Evolutionary conservation across 1,140 invertebrate genomes (phyloP).

Genomic region (Leucophenga varia): DNA sequence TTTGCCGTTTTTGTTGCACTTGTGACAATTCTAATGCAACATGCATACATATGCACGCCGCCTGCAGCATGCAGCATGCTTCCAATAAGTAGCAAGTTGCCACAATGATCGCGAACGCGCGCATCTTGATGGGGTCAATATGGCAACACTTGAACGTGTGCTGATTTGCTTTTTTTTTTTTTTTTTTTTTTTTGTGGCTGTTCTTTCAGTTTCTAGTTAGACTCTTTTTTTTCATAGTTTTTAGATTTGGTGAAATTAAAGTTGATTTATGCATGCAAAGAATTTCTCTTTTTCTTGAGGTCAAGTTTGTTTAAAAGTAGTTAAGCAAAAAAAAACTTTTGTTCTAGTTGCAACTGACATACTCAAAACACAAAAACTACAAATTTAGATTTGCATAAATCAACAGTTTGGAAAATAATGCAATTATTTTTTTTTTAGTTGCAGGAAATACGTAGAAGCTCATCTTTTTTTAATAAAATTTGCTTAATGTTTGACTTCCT

Average conservation of each 20-base stretch:
- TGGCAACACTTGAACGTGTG: constrained; percentile 39
- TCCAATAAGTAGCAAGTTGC: constrained; percentile 8
- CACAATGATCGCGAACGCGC: constrained; percentile 5
- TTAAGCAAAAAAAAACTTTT: too few species aligned
- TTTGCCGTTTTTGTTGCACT: too few species aligned
- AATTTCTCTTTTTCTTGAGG: constrained; percentile 53
- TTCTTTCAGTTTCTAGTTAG: constrained; percentile 9
- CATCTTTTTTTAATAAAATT: too few species aligned
- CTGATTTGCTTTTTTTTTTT: constrained; percentile 43
- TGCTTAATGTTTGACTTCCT: too few species aligned
- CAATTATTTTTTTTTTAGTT: too few species aligned
- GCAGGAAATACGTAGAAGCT: too few species aligned
- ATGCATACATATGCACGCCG: constrained; percentile 36
- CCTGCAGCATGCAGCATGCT: constrained; percentile 34
- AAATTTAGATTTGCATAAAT: too few species aligned
- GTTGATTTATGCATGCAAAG: constrained; percentile 22
- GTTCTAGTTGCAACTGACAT: constrained; percentile 52
- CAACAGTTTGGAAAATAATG: too few species aligned
- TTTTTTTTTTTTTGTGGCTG: constrained; percentile 20
- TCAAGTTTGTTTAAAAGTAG: constrained; percentile 50
- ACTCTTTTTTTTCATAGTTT: neutral
- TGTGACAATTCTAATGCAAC: constrained; percentile 49
- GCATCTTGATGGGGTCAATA: constrained; percentile 10
- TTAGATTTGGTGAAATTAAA: too few species aligned
- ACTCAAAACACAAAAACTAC: too few species aligned